phyloP scores from a whole-genome alignment of 2,797 vertebrate genomes.

The Kryptolebias ocellatus region DNA sequence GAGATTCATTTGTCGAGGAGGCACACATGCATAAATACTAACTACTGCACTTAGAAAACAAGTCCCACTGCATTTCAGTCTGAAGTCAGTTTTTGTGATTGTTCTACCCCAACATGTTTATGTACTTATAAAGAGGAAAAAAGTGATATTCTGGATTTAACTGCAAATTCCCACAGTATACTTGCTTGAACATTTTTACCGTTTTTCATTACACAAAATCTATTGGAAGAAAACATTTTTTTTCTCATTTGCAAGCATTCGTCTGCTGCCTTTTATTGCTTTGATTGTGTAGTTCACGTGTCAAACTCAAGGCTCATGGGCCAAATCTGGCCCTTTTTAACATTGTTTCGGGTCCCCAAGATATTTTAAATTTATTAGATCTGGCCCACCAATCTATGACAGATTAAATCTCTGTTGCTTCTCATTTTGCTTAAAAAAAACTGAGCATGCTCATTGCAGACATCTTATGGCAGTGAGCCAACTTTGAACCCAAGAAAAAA shows the following conservation, averaged over 20 bases:
- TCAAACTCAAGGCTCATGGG: too few species aligned
- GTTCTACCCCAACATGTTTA: conserved; percentile 10
- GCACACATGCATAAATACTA: conserved; percentile 38
- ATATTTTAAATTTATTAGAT: too few species aligned
- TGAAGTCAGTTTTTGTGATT: conserved; percentile 6
- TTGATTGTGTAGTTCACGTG: conserved; percentile 7
- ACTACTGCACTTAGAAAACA: conserved; percentile 38
- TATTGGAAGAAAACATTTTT: conserved; percentile 54
- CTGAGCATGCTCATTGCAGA: too few species aligned
- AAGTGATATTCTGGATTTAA: too few species aligned
- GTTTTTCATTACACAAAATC: conserved; percentile 47
- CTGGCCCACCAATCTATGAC: too few species aligned
- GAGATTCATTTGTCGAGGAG: conserved; percentile 33
- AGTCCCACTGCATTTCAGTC: conserved; percentile 29
- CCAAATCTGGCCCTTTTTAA: too few species aligned
- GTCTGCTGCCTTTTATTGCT: conserved; percentile 39
- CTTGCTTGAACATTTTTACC: not conserved
- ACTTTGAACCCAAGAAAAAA: too few species aligned
- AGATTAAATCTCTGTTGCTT: too few species aligned
- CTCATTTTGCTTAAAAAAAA: too few species aligned
- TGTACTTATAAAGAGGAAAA: too few species aligned
- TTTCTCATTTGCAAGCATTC: conserved; percentile 14
- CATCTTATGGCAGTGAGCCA: too few species aligned
- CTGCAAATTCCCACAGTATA: conserved; percentile 5
- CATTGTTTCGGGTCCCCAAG: too few species aligned